Base-by-base conservation (phyloP, 2,888 invertebrate genomes). In the Blastobasis adustella region DNA sequence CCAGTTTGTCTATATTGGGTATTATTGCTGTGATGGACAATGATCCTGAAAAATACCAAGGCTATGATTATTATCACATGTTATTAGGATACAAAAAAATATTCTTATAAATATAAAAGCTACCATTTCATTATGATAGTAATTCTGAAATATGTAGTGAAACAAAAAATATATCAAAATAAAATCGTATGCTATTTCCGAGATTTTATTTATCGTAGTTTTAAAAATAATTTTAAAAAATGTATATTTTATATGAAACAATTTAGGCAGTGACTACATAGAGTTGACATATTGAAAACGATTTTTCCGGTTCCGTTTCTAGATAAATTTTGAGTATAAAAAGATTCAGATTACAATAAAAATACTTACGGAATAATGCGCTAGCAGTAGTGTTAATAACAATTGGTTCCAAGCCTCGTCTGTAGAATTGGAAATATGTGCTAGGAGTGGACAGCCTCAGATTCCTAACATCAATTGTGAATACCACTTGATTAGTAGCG, bases 1-100 rank as follows among this genome's bases (percentile, higher is more conserved):
- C 45, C 3, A 62, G 47, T 23, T 65, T 40, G 0, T 58, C 58
- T 4, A 53, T 46, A 37, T 61, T 43, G 3, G 55, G 53, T 2
- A 54, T 52, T 0, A 58, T 49, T n/a, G 51, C 53, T 1, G 58
- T 55, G 10, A 49, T 49, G 37, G 23, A 47, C 37, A 47, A 4
- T 10, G 45, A 45, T 45, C 10, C 50, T 51, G 50, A 37, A 46
- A 46, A 8, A 10, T 23, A 23, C 23, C 23, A 23, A 23, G 23
- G 3, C 23, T 23, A 23, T 23, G 23, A 23, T 23, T 23, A 23
- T 23, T 23, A 23, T 23, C 23, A 23, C 23, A 23, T 23, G 23
- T 23, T 23, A 23, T 3, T 23, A 23, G 23, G 23, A 23, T 3
- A 23, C 23, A 23, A 23, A 23, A 23, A 23, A n/a, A n/a, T n/a